Evolutionary conservation across 1,140 invertebrate genomes (phyloP), one percentile per base, ranked within the genome.

Genomic region (Drosophila chauvacae): DNA sequence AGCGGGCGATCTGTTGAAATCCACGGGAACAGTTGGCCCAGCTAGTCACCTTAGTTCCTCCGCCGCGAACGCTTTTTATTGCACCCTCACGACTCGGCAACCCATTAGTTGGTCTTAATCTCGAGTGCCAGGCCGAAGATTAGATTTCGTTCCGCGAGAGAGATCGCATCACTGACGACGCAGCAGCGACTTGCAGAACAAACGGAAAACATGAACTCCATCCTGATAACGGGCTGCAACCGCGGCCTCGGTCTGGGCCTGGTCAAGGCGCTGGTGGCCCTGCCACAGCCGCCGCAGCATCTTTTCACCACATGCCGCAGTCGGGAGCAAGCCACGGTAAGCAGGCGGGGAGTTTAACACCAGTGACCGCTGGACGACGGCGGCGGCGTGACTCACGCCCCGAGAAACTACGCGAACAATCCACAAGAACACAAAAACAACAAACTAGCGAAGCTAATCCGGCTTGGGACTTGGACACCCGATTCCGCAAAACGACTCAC

Each of bases 161-260:
- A 66, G 41, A 37, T 18, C 53, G 35, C 55, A 57, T 23, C 35
- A 57, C 35, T 28, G 55, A 57, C 23, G 55, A 57, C 35, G 23
- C 7, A 39, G 28, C 7, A 47, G 37, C 16, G 16, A 44, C 45
- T 30, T 37, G 39, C 30, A 51, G 23, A 47, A 42, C 20, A 7
- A 51, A 20, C 39, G 37, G 35, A 48, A 48, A 48, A 71, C 60
- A 84, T 97, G 96, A 96, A 95, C 74, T 96, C 96, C 39, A 95
- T 98, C 75, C 93, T 98, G 69, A 95, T 98, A 65, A 98, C 97
- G 10, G 97, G 97, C 23, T 96, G 96, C 56, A 98, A 98, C 91
- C 94, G 97, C 42, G 97, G 98, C 2, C 92, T 98, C 48, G 97
- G 97, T 18, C 93, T 98, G 37, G 97, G 97, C 50, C 93, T 98